Evolutionary conservation across 2,797 vertebrate species (phyloP), one percentile per base, ranked within the genome.

Genomic region (Gallinago solitaria): DNA sequence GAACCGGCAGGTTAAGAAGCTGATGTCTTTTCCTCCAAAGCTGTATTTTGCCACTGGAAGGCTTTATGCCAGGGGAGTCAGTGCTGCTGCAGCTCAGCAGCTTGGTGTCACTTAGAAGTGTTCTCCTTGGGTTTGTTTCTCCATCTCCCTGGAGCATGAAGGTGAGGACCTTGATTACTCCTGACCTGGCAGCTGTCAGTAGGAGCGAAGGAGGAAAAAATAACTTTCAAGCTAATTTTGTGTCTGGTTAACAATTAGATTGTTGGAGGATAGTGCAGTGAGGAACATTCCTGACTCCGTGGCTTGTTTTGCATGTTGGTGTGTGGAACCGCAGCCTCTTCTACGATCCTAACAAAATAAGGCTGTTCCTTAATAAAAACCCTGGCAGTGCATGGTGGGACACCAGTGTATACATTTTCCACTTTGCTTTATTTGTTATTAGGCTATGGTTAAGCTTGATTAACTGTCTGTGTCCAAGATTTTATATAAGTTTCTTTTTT

Each of bases 401-500:
- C 35, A 35, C 43, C 76, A 77, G 39, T 24, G 3, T 75, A 50
- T 51, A 61, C 35, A 9, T 77, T 90, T 92, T 92, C 84, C 64
- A 64, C 83, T 94, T 89, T 91, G 25, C 48, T 92, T 89, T 28
- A 73, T 91, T 90, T 89, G 83, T 93, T 90, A 80, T 91, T 87
- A 94, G 45, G 32, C 28, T 69, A 32, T 50, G 67, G 85, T 89
- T 95, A 91, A 93, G 83, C 83, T 94, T 95, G 91, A 76, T 87
- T 74, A 93, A 61, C 48, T 89, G 30, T 87, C 68, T 39, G 60
- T 93, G 67, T 79, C 87, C 67, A 68, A 25, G 69, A 54, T 65
- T 61, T 96, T 95, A 59, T 60, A 28, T 81, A 30, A 28, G 18
- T 67, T 88, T 81, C 69, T 21, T 71, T 68, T 87, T 94, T 65